Percentiles rank a stretch among this genome's conserved stretches.
Evolutionary conservation across 1,140 invertebrate genomes (phyloP).

Genomic region (Ostrea edulis): DNA sequence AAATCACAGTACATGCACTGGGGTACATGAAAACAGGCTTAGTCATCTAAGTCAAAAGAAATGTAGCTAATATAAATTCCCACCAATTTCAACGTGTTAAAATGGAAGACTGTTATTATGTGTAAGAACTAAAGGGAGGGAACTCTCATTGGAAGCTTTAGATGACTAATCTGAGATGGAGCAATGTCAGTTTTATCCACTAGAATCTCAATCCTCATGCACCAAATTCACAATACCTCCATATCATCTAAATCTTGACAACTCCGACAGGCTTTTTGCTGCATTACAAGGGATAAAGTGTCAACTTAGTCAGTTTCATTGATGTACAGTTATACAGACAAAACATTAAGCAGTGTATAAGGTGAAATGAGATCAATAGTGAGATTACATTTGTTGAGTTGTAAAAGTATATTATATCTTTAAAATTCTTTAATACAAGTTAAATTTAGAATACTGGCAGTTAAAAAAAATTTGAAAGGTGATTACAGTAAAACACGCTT

Average conservation of each 20-base stretch:
- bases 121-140: background rate
- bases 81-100: background rate
- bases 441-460: no score
- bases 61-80: background rate
- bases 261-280: conserved; percentile 29
- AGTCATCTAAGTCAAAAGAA: conserved; percentile 24
- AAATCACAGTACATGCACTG: background rate
- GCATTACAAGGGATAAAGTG: conserved; percentile 32
- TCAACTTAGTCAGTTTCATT: background rate
- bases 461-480: no score
- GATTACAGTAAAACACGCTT: no score
- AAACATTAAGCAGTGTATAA: background rate
- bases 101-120: background rate
- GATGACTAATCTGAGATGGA: background rate
- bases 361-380: no score
- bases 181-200: background rate
- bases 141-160: background rate
- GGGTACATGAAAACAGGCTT: conserved; percentile 6
- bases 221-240: conserved; percentile 31
- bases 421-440: no score
- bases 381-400: no score
- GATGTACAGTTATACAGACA: no score
- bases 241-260: conserved; percentile 35
- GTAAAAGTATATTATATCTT: no score
- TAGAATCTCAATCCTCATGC: conserved; percentile 24